Evolutionary conservation across 2,888 invertebrate species (phyloP), one percentile per base, ranked within the genome.

Genomic region (Nephrocerus scutellatus): DNA sequence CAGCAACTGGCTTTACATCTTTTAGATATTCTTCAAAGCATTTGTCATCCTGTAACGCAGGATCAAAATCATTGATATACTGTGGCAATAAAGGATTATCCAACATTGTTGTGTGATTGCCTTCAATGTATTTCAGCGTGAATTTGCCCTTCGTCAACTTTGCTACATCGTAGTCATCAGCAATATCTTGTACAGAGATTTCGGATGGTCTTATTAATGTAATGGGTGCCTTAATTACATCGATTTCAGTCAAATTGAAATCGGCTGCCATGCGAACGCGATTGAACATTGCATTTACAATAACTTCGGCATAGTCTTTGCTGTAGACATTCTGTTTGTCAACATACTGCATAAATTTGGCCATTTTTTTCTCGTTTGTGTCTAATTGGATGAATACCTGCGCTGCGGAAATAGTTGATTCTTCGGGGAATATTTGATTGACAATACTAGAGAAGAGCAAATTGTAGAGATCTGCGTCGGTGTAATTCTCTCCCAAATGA

Each of bases 101-200:
- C 49, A 85, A 56, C 52, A 86, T 81, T 25, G 77, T 76, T 0
- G 74, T 60, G 53, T 87, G 86, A 56, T 81, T 80, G 8, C 85
- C 86, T 54, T 83, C 81, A n/a, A 82, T 68, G 30, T 72, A 74
- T 51, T 77, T 74, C 0, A 84, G 68, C 1, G 72, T 72, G 0
- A 83, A 72, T 3, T 70, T 70, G 1, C 72, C 70, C 18, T 72
- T 72, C 1, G 79, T 78, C 16, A 73, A 60, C 59, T 74, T 72
- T 1, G 75, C 73, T 0, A 85, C 60, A 13, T 77, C 78, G 51
- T 84, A 84, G 56, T 83, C 81, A 20, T 79, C 76, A 33, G 76
- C 75, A 19, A 74, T 58, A 1, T 71, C 69, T 9, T 73, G 58
- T n/a, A 74, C 53, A 0, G 73, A 63, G 1, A 74, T 71, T 16